Conservation (phyloP, 2,797 vertebrate genomes). For the Synaphobranchus kaupii region DNA sequence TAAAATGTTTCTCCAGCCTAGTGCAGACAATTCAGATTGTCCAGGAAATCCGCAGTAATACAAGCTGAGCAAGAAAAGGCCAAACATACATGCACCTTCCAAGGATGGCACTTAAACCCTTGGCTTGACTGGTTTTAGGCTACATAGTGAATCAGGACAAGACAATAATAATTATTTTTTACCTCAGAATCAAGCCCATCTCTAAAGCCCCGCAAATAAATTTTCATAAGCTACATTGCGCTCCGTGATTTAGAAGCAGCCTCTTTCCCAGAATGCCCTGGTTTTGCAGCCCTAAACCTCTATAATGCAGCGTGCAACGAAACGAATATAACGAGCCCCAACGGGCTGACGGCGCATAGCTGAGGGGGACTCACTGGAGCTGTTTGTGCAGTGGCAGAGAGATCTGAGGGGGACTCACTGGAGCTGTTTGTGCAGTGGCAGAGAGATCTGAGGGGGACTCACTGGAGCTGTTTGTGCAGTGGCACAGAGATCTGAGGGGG, state of each 20-base stretch:
- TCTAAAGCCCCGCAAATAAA: background rate
- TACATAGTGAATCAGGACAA: background rate
- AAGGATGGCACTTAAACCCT: background rate
- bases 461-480: conserved; percentile 95
- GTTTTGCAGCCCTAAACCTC: background rate
- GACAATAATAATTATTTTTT: no score
- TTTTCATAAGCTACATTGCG: background rate
- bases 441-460: conserved; percentile 93
- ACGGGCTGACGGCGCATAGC: background rate
- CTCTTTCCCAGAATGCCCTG: conserved; percentile 17
- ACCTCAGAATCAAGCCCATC: background rate
- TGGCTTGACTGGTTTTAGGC: background rate
- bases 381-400: conserved; percentile 94
- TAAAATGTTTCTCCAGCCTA: background rate
- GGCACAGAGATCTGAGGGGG: conserved; percentile 95
- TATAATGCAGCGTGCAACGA: background rate
- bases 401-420: conserved; percentile 97
- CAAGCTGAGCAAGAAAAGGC: background rate
- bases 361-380: conserved; percentile 81
- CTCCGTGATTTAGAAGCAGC: conserved; percentile 7
- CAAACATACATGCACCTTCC: background rate
- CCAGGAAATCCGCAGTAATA: no score
- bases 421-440: conserved; percentile 93
- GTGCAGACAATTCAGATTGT: background rate
- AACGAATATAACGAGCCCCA: background rate